phyloP scores from a whole-genome alignment of 1,140 invertebrate genomes.

The Atta texana region DNA sequence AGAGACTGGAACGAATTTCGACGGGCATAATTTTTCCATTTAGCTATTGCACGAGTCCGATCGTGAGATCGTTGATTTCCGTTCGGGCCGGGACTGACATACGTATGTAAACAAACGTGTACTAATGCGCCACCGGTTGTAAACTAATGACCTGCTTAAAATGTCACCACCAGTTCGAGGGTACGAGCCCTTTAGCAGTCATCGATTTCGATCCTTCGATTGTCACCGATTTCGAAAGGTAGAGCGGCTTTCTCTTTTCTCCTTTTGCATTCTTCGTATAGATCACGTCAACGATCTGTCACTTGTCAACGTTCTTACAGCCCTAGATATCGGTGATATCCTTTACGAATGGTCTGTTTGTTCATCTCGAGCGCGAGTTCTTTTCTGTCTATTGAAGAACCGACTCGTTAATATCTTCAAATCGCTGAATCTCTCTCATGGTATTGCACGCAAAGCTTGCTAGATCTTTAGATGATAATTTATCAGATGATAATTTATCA shows the following conservation, averaged over 20 bases:
- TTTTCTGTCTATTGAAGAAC: neutral
- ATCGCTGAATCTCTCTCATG: slow-evolving; percentile 40
- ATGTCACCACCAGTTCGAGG: slow-evolving; percentile 46
- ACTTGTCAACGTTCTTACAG: slow-evolving; percentile 77
- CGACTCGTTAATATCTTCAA: slow-evolving; percentile 39
- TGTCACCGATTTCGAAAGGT: slow-evolving; percentile 17
- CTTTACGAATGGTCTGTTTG: slow-evolving; percentile 45
- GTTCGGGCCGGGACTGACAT: slow-evolving; percentile 41
- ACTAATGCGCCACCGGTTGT: slow-evolving; percentile 69
- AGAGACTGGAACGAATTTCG: slow-evolving; percentile 41
- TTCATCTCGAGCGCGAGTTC: slow-evolving; percentile 25
- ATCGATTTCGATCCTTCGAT: slow-evolving; percentile 5
- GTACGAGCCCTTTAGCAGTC: slow-evolving; percentile 26
- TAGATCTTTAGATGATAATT: slow-evolving; percentile 19
- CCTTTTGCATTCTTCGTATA: slow-evolving; percentile 74
- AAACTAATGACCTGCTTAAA: slow-evolving; percentile 71
- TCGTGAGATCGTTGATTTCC: slow-evolving; percentile 63
- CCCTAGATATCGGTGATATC: slow-evolving; percentile 73
- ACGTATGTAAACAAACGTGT: slow-evolving; percentile 73
- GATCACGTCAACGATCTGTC: slow-evolving; percentile 82
- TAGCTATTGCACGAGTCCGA: slow-evolving; percentile 85
- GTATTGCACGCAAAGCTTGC: slow-evolving; percentile 47
- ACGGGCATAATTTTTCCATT: slow-evolving; percentile 76
- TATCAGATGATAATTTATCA: slow-evolving; percentile 30
- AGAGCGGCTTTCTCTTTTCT: slow-evolving; percentile 58